Evolutionary conservation across 2,797 vertebrate genomes (phyloP).

Genomic region (Scarus forsteni): DNA sequence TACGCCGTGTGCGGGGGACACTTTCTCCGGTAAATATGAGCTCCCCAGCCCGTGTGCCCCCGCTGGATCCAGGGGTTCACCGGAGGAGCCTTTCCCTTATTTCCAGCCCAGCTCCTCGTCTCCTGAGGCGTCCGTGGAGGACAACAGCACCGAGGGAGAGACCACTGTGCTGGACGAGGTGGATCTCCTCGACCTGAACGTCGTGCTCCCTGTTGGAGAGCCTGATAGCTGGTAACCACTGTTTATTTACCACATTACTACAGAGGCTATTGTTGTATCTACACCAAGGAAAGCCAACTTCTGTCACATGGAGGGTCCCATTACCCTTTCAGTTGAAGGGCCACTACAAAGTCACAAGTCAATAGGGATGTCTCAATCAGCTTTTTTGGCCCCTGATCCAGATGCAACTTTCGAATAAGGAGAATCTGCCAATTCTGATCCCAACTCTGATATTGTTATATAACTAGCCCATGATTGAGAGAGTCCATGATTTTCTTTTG

Average conservation of each 20-base stretch:
- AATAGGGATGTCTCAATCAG: no score
- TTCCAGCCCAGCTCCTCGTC: conserved; percentile 86
- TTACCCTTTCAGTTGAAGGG: no score
- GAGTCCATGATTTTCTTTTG: no score
- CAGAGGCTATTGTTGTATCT: background rate
- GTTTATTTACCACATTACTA: background rate
- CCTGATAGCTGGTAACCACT: conserved; percentile 89
- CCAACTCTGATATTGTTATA: no score
- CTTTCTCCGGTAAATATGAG: conserved; percentile 74
- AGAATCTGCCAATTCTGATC: no score
- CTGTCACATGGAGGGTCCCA: no score
- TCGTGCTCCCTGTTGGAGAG: conserved; percentile 77
- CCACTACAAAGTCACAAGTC: no score
- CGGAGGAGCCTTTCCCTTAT: conserved; percentile 87
- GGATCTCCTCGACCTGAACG: conserved; percentile 89
- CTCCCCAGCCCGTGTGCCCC: conserved; percentile 71
- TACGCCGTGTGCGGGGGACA: conserved; percentile 41
- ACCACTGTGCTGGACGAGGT: conserved; percentile 90
- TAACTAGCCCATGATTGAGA: no score
- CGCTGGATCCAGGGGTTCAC: conserved; percentile 21
- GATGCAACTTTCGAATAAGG: no score
- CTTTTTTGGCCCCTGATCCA: no score
- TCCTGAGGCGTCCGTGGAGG: conserved; percentile 64
- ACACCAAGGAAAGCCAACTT: no score
- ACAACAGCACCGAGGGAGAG: conserved; percentile 57